Conservation (phyloP, 2,797 vertebrate genomes). For the Sylvia borin region DNA sequence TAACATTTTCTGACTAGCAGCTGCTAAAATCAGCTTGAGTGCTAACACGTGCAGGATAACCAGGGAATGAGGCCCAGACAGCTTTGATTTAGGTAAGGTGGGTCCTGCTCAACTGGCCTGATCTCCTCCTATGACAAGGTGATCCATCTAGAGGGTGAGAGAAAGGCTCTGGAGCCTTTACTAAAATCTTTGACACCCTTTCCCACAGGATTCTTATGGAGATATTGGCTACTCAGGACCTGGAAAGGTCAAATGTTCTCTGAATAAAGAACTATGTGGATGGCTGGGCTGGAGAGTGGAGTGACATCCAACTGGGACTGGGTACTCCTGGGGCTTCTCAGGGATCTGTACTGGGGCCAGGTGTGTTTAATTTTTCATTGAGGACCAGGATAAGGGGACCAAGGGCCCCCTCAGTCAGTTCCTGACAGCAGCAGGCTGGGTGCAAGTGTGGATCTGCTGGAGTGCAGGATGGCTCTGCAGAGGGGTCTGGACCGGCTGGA, state of each 20-base stretch:
- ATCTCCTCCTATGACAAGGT: background rate
- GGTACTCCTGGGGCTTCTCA: background rate
- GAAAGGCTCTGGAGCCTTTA: background rate
- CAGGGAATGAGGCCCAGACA: background rate
- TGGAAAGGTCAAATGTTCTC: background rate
- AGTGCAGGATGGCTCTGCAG: background rate
- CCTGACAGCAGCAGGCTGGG: background rate
- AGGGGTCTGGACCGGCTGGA: background rate
- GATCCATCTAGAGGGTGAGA: background rate
- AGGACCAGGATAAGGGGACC: rapidly evolving
- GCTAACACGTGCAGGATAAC: background rate
- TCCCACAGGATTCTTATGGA: background rate
- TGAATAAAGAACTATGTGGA: background rate
- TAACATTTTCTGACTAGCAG: background rate
- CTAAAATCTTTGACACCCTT: background rate
- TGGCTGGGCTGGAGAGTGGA: rapidly evolving
- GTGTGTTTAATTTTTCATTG: background rate
- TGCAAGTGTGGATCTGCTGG: background rate
- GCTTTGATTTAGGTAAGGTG: background rate
- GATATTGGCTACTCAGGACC: background rate
- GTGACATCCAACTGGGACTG: background rate
- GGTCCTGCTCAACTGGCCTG: no score
- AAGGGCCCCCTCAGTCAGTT: background rate
- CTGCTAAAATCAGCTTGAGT: background rate
- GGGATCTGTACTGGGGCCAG: background rate